These are phyloP conservation scores for Nesidiocoris tenuis DNA, from an alignment of 2,888 invertebrate genomes.

Conservation along the genomic window DNA sequence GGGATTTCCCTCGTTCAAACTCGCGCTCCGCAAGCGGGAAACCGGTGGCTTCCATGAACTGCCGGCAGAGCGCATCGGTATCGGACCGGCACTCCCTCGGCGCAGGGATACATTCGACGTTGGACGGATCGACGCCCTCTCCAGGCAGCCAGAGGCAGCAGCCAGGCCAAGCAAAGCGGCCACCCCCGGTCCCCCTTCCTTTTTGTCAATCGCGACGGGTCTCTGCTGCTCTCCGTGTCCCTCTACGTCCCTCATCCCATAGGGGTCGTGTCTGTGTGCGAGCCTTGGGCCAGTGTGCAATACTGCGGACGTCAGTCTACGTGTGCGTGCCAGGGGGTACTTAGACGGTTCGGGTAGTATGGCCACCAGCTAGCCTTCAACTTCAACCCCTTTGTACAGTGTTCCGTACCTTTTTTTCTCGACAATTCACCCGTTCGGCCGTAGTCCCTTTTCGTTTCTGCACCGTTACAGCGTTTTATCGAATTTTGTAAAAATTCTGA, in stretches of 20 bases:
- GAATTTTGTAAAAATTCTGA: background rate
- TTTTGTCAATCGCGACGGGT: background rate
- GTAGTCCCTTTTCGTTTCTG: conserved; percentile 18
- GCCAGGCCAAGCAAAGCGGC: background rate
- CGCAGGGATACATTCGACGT: background rate
- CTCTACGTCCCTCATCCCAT: background rate
- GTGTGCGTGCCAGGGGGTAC: background rate
- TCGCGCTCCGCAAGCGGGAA: too few species aligned
- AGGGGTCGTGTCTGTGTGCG: background rate
- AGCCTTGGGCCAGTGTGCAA: background rate
- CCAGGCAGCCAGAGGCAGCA: background rate
- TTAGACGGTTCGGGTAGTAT: conserved; percentile 16
- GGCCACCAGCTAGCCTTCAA: conserved; percentile 41
- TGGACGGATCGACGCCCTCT: conserved; percentile 6
- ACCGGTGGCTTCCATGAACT: too few species aligned
- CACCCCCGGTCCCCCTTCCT: background rate
- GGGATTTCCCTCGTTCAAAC: too few species aligned
- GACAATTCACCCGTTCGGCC: conserved; percentile 25
- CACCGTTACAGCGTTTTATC: conserved; percentile 5
- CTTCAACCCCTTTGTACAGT: conserved; percentile 19
- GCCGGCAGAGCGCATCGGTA: too few species aligned
- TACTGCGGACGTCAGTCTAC: background rate
- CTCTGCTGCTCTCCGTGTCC: conserved; percentile 5
- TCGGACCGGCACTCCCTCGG: background rate
- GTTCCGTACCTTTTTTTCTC: conserved; percentile 33